These are phyloP conservation scores for Drosophila nebulosa DNA, from an alignment of 1,140 invertebrate genomes.

Conservation along the genomic window DNA sequence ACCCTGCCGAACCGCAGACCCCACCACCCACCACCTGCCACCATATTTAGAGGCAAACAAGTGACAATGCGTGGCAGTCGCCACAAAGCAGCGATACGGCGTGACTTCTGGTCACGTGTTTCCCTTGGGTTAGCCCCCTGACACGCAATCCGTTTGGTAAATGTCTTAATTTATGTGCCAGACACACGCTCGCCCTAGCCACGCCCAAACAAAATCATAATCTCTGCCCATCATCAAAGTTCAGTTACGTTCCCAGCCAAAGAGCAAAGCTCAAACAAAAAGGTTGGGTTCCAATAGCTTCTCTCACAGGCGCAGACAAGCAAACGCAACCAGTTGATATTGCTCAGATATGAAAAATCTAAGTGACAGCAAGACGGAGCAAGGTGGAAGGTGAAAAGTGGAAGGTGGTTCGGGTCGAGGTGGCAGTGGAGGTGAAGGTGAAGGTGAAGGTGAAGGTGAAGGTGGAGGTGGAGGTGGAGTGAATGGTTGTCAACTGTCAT, in stretches of 20 bases:
- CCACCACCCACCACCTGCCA: neutral
- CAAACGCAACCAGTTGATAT: neutral
- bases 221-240: neutral
- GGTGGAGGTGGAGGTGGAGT: neutral
- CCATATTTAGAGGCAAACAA: neutral
- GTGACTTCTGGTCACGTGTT: constrained; percentile 53
- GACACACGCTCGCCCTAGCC: constrained; percentile 38
- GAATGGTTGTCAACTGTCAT: constrained; percentile 7
- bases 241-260: neutral
- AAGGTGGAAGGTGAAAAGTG: no score
- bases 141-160: constrained; percentile 45
- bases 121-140: constrained; percentile 9
- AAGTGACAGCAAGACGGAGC: constrained; percentile 18
- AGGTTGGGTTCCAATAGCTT: neutral
- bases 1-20: neutral
- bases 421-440: no score
- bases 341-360: constrained; percentile 47
- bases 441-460: no score
- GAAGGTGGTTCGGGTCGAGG: no score
- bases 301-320: no score
- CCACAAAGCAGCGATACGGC: constrained; percentile 9
- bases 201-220: neutral
- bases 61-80: constrained; percentile 63
- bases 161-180: constrained; percentile 62
- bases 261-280: neutral